Conservation (phyloP, 2,888 invertebrate species). For the Phanerotoma sp. region DNA sequence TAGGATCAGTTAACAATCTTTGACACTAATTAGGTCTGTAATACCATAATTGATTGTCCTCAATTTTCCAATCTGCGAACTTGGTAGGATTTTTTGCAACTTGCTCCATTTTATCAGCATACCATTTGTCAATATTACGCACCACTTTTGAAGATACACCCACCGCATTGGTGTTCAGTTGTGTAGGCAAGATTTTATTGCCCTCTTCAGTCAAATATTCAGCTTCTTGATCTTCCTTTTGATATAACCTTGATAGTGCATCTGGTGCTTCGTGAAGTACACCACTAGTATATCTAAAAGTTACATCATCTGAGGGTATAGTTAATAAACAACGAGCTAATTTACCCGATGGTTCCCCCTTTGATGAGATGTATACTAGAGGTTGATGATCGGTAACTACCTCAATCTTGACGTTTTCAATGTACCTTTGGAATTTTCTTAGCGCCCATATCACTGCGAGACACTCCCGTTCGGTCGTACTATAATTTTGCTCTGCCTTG, state of each 20-base stretch:
- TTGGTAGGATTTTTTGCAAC: too few species aligned
- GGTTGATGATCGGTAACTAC: slow-evolving; percentile 36
- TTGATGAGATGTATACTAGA: slow-evolving; percentile 22
- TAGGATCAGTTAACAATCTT: too few species aligned
- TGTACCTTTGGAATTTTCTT: slow-evolving; percentile 20
- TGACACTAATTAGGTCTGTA: too few species aligned
- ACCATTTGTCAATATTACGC: too few species aligned
- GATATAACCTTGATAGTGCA: not conserved
- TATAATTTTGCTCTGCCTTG: slow-evolving; percentile 23
- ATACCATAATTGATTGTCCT: too few species aligned
- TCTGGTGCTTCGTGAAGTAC: slow-evolving; percentile 1
- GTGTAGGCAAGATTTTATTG: too few species aligned
- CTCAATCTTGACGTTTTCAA: slow-evolving; percentile 24
- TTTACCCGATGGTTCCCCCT: slow-evolving; percentile 7
- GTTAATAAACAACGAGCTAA: slow-evolving; percentile 1
- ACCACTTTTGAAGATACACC: too few species aligned
- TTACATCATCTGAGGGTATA: not conserved
- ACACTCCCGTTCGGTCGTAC: slow-evolving; percentile 23
- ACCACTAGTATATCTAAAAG: not conserved
- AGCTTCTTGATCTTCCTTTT: too few species aligned
- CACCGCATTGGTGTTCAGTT: too few species aligned
- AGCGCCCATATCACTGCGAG: slow-evolving; percentile 24
- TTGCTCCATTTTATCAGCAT: too few species aligned
- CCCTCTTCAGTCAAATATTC: too few species aligned
- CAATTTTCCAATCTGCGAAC: too few species aligned